Evolutionary conservation across 2,888 invertebrate genomes (phyloP), one percentile per base, ranked within the genome.

Genomic region (Dioctria linearis): DNA sequence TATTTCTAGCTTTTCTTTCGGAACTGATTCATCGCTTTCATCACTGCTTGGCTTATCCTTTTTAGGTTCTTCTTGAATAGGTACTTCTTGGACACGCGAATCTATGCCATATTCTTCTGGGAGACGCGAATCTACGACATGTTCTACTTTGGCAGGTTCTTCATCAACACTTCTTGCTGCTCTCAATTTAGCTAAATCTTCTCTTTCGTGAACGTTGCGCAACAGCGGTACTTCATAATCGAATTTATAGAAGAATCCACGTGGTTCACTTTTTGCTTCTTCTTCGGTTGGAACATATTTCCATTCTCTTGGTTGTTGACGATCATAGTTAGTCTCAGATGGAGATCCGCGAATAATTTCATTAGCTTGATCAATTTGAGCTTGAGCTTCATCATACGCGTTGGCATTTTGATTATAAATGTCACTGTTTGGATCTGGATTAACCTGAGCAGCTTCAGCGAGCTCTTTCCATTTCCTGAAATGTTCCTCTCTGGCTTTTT

Each of bases 191-290:
- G 9, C 42, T 4, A 59, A 83, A 69, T 88, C 88, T 78, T 84
- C 87, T 9, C 88, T 86, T 81, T 88, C 88, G 57, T 86, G 83
- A 80, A 88, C 86, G 82, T 88, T 88, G 69, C 88, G 87, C 83
- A 88, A 81, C 79, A 88, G 82, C 5, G 87, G 92, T n/a, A 92
- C 93, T 42, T 93, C 93, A 87, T 94, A 94, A 84, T 91, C 91
- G 88, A 92, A 93, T 85, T 91, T 92, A 88, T 94, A 94, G 91
- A 92, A 94, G 90, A 94, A 94, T 75, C 94, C 94, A 85, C 91
- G 91, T 73, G 94, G 93, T 37, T 92, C 92, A 61, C 92, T 90
- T 8, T 87, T 87, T 79, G 86, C 86, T 85, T 91, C 91, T 82
- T 89, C 85, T 43, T 85, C 84, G 49, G 78, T 87, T 57, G 88